A percentile compares a stretch with the other conserved stretches of the same genome.
Conservation (phyloP, 1,140 invertebrate species). For the Papilio helenus region DNA sequence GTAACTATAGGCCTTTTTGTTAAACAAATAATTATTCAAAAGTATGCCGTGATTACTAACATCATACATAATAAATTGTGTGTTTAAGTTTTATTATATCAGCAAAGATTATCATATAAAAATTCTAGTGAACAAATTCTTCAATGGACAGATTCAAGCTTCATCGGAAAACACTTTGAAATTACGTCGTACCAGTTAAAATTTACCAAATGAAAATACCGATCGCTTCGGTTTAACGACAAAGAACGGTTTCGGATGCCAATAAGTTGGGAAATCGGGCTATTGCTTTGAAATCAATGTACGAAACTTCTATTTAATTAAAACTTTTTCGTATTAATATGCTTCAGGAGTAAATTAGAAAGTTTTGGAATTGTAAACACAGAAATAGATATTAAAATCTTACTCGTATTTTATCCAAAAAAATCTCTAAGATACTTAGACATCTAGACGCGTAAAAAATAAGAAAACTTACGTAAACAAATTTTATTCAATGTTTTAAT, state of each 20-base stretch:
- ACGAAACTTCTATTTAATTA: slow-evolving; percentile 19
- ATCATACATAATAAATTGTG: too few relatives aligned
- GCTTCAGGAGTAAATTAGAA: background rate
- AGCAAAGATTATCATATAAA: background rate
- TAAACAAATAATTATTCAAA: too few relatives aligned
- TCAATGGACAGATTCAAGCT: background rate
- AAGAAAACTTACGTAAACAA: too few relatives aligned
- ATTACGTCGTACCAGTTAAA: slow-evolving; percentile 15
- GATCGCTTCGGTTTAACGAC: background rate
- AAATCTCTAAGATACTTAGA: background rate
- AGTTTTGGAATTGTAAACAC: background rate
- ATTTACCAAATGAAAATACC: slow-evolving; percentile 25
- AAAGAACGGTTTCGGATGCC: slow-evolving; percentile 24
- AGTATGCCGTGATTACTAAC: too few relatives aligned
- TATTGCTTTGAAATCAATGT: background rate
- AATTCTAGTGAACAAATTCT: background rate
- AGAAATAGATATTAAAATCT: background rate
- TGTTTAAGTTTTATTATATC: too few relatives aligned
- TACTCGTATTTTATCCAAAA: background rate
- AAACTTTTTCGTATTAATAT: slow-evolving; percentile 2
- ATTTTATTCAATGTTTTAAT: too few relatives aligned
- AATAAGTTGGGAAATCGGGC: slow-evolving; percentile 4
- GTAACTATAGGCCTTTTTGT: too few relatives aligned
- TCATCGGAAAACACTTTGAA: background rate
- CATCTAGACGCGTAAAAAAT: background rate